A percentile compares a stretch with the other conserved stretches of the same genome.
phyloP scores from a whole-genome alignment of 2,797 vertebrate species.

The Gadopsis marmoratus region DNA sequence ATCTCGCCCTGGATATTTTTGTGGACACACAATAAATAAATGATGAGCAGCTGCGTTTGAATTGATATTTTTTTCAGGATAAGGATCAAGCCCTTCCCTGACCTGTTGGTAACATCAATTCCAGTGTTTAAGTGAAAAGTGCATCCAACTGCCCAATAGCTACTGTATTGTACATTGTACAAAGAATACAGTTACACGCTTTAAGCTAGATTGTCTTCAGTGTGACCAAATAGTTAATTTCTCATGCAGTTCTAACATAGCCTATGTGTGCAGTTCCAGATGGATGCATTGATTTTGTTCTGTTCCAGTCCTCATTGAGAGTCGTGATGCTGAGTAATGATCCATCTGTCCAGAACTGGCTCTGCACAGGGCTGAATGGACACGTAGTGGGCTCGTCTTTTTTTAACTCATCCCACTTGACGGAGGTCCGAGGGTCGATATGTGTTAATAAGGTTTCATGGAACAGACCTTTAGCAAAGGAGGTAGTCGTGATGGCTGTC shows the following conservation, averaged over 20 bases:
- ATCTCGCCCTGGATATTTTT: constrained; percentile 23
- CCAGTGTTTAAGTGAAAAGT: neutral
- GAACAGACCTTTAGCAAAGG: constrained; percentile 22
- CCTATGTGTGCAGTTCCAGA: constrained; percentile 40
- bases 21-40: constrained; percentile 21
- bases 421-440: constrained; percentile 51
- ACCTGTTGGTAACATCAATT: neutral
- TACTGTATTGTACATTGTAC: too few relatives aligned
- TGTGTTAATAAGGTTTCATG: constrained; percentile 52
- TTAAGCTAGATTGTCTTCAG: constrained; percentile 1
- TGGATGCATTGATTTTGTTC: constrained; percentile 63
- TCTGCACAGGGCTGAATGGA: constrained; percentile 60
- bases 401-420: constrained; percentile 41
- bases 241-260: neutral
- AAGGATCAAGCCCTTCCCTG: neutral
- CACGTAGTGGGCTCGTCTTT: constrained; percentile 41
- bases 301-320: constrained; percentile 54
- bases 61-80: neutral
- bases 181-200: neutral
- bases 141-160: neutral
- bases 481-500: constrained; percentile 1
- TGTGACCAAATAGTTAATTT: constrained; percentile 27
- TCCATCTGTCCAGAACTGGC: constrained; percentile 68
- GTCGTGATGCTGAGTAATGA: constrained; percentile 73
- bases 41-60: constrained; percentile 21